Evolutionary conservation across 2,888 invertebrate species (phyloP).

Genomic region (Mycalesis mineus): DNA sequence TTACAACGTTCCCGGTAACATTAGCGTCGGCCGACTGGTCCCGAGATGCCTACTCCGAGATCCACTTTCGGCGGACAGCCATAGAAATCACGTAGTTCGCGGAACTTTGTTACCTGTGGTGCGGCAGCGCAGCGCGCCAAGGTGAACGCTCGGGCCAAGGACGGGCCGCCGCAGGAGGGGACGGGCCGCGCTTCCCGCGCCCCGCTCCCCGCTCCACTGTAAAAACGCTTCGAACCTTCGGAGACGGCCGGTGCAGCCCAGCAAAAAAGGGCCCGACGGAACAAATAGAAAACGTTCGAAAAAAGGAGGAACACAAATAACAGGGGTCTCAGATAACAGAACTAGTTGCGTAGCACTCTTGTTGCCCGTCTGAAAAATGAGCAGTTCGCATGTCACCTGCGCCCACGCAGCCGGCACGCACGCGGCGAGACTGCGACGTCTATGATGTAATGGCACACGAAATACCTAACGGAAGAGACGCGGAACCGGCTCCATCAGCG

Average conservation of each 20-base stretch:
- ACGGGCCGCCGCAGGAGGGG: constrained; percentile 68
- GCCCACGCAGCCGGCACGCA: constrained; percentile 66
- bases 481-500: constrained; percentile 54
- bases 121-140: constrained; percentile 73
- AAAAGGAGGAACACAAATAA: constrained; percentile 64
- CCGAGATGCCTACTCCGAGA: constrained; percentile 50
- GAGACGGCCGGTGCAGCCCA: constrained; percentile 61
- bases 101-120: constrained; percentile 78
- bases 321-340: constrained; percentile 67
- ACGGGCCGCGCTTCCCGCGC: constrained; percentile 45
- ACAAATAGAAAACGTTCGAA: constrained; percentile 73
- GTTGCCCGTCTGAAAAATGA: constrained; percentile 51
- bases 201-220: constrained; percentile 49
- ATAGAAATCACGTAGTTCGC: constrained; percentile 77
- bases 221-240: constrained; percentile 70
- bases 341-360: constrained; percentile 53
- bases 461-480: constrained; percentile 63
- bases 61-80: constrained; percentile 69
- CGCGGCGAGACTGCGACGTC: constrained; percentile 44
- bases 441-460: constrained; percentile 70
- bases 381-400: constrained; percentile 70
- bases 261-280: constrained; percentile 73
- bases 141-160: constrained; percentile 78
- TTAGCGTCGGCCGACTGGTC: constrained; percentile 52
- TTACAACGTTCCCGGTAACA: constrained; percentile 61